Percentiles rank a stretch among this genome's conserved stretches.
These are phyloP conservation scores for Sesia bembeciformis DNA, from an alignment of 2,888 invertebrate genomes.

Conservation along the genomic window DNA sequence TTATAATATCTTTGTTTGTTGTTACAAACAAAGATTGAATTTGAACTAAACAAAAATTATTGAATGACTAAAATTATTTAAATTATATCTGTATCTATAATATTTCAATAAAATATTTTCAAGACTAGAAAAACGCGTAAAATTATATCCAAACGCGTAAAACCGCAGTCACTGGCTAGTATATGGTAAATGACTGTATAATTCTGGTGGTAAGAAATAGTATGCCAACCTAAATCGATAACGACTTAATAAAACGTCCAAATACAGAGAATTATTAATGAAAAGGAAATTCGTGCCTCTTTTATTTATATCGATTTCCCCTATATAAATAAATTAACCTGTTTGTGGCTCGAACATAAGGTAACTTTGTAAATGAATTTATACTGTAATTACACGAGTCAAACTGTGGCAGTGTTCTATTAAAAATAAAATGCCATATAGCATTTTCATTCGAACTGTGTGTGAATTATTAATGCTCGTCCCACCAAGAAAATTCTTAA, in stretches of 20 bases:
- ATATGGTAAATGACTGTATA: neutral
- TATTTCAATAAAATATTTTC: no score
- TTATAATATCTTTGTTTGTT: no score
- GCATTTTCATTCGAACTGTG: neutral
- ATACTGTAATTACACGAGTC: neutral
- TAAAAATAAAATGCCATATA: neutral
- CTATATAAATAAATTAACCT: neutral
- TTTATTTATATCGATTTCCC: slow-evolving; percentile 2
- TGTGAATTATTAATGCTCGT: no score
- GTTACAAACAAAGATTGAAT: no score
- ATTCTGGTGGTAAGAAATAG: neutral
- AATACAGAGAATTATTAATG: slow-evolving; percentile 4
- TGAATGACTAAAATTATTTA: no score
- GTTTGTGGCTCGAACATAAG: neutral
- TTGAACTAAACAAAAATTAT: no score
- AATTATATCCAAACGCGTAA: no score
- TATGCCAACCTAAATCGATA: neutral
- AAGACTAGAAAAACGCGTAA: no score
- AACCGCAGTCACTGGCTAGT: no score
- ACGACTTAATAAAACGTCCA: neutral
- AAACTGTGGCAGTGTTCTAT: neutral
- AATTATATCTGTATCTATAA: no score
- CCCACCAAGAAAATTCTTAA: no score
- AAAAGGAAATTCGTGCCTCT: slow-evolving; percentile 1
- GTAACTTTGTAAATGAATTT: neutral